These are phyloP conservation scores for Daboia siamensis DNA, from an alignment of 2,113 vertebrate species.

Conservation along the genomic window DNA sequence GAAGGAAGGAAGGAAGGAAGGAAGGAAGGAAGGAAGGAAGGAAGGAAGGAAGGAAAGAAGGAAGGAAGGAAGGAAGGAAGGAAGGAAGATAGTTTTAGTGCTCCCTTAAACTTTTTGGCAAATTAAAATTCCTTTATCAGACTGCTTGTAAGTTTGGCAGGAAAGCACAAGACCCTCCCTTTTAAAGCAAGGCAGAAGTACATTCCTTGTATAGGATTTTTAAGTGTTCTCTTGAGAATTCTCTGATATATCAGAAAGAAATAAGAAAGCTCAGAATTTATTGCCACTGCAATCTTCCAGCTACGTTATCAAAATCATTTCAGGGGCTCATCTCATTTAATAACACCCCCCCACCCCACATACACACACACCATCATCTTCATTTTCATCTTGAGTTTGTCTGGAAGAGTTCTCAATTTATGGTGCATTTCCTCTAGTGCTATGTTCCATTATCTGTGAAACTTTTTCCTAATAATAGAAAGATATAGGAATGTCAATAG, in stretches of 20 bases:
- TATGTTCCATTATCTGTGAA: neutral
- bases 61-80: neutral
- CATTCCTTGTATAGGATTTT: neutral
- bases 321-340: neutral
- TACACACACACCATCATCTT: neutral
- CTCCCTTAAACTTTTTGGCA: neutral
- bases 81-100: neutral
- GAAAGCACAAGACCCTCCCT: neutral
- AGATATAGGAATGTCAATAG: neutral
- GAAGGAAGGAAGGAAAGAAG: too few relatives aligned
- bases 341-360: neutral
- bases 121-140: neutral
- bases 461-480: neutral
- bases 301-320: neutral
- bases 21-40: too few relatives aligned
- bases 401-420: neutral
- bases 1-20: too few relatives aligned
- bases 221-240: neutral
- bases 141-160: neutral
- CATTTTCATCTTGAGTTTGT: neutral
- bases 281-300: neutral
- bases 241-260: neutral
- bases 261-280: neutral
- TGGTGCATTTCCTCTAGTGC: neutral
- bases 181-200: neutral